phyloP scores from a whole-genome alignment of 2,113 vertebrate species.

The Rhineura floridana region DNA sequence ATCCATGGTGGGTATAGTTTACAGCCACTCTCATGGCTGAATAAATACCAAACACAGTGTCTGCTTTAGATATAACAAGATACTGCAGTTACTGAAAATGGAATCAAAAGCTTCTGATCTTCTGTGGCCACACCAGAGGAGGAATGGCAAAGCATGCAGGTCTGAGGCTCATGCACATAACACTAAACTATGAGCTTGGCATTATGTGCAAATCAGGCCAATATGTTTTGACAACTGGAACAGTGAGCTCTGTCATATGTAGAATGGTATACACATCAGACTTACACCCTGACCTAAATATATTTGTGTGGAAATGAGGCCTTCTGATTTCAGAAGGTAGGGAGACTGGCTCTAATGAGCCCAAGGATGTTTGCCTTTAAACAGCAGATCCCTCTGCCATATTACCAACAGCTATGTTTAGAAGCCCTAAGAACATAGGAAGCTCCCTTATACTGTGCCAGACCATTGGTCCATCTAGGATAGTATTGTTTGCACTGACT shows the following conservation, averaged over 20 bases:
- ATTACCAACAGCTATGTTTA: neutral
- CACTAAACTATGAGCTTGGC: neutral
- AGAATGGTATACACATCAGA: neutral
- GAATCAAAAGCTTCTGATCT: neutral
- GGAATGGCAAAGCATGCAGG: no score
- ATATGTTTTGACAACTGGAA: neutral
- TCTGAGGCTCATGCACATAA: neutral
- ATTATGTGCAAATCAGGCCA: neutral
- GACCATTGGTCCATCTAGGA: no score
- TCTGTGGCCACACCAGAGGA: neutral
- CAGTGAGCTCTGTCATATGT: neutral
- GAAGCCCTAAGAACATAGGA: neutral
- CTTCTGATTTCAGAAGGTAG: neutral
- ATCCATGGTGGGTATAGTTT: no score
- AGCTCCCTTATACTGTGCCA: no score
- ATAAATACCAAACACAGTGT: no score
- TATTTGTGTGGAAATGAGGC: neutral
- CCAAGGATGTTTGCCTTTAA: neutral
- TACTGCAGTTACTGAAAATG: neutral
- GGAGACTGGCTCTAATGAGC: neutral
- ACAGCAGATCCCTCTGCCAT: neutral
- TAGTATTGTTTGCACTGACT: no score
- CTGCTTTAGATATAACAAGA: neutral
- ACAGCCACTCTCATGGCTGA: no score
- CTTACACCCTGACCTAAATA: neutral